Percentiles rank a stretch among this genome's conserved stretches.
phyloP scores from a whole-genome alignment of 2,888 invertebrate species.

The Agrenia bidenticulata region DNA sequence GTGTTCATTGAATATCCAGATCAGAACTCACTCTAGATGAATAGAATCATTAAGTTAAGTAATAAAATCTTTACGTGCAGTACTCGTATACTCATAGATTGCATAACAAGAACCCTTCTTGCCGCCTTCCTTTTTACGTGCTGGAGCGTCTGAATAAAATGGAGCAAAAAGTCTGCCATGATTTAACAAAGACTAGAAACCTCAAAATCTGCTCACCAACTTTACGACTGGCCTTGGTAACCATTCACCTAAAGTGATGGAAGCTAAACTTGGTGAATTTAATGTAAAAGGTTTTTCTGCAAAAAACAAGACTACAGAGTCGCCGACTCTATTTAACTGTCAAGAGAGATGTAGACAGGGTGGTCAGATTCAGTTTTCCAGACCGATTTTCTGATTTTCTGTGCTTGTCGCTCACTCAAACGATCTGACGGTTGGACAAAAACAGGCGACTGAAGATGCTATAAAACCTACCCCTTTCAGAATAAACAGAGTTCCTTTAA shows the following conservation, averaged over 20 bases:
- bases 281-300: constrained; percentile 8
- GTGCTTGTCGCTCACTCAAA: background rate
- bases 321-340: constrained; percentile 9
- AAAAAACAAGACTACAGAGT: background rate
- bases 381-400: constrained; percentile 2
- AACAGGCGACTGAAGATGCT: background rate
- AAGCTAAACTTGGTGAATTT: constrained; percentile 1
- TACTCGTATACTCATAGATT: too few species aligned
- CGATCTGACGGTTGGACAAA: too few species aligned
- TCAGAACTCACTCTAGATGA: too few species aligned
- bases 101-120: too few species aligned
- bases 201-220: background rate
- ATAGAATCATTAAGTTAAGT: too few species aligned
- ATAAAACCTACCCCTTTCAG: background rate
- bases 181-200: too few species aligned
- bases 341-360: constrained; percentile 5
- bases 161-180: too few species aligned
- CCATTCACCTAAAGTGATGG: constrained; percentile 16
- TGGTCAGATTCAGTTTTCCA: constrained; percentile 3
- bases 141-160: too few species aligned
- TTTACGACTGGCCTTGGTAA: constrained; percentile 26
- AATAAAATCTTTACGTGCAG: too few species aligned
- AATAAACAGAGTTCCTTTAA: too few species aligned
- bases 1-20: too few species aligned
- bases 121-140: too few species aligned